These are phyloP conservation scores for Drosophila recens DNA, from an alignment of 2,888 invertebrate species.

Conservation along the genomic window DNA sequence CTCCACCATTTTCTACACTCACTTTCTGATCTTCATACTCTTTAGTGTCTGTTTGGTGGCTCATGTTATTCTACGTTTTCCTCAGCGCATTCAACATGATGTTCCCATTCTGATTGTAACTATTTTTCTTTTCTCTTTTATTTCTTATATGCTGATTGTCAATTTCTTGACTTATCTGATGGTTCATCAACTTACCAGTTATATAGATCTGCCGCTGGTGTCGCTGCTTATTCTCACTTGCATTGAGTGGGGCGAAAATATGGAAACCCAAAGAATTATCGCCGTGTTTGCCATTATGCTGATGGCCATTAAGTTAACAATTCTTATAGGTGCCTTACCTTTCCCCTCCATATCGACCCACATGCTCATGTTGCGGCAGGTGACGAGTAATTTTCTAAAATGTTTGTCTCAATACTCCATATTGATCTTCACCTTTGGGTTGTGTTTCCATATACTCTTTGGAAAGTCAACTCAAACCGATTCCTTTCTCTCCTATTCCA, in stretches of 20 bases:
- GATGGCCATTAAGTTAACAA: slow-evolving; percentile 90
- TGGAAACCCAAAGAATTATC: slow-evolving; percentile 87
- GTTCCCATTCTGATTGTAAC: slow-evolving; percentile 86
- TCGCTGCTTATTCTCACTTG: slow-evolving; percentile 88
- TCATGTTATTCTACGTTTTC: slow-evolving; percentile 89
- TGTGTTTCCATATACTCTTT: slow-evolving; percentile 92
- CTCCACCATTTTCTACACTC: slow-evolving; percentile 89
- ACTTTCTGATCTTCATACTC: slow-evolving; percentile 89
- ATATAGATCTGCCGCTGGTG: slow-evolving; percentile 89
- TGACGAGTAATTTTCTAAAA: slow-evolving; percentile 91
- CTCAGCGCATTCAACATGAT: slow-evolving; percentile 87
- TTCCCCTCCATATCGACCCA: slow-evolving; percentile 89
- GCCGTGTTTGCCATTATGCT: slow-evolving; percentile 90
- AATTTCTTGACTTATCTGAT: slow-evolving; percentile 90
- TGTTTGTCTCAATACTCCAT: slow-evolving; percentile 92
- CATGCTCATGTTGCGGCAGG: slow-evolving; percentile 92
- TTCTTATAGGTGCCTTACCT: slow-evolving; percentile 92
- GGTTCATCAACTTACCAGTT: slow-evolving; percentile 89
- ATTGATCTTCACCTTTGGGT: slow-evolving; percentile 91
- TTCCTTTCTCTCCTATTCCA: slow-evolving; percentile 87
- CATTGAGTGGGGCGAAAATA: slow-evolving; percentile 85
- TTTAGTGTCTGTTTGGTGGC: slow-evolving; percentile 89
- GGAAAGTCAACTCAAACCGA: slow-evolving; percentile 85
- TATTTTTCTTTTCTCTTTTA: neutral
- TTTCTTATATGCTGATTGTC: slow-evolving; percentile 7